Evolutionary conservation across 2,113 vertebrate species (phyloP), one percentile per base, ranked within the genome.

Genomic region (Chloroceryle aenea): DNA sequence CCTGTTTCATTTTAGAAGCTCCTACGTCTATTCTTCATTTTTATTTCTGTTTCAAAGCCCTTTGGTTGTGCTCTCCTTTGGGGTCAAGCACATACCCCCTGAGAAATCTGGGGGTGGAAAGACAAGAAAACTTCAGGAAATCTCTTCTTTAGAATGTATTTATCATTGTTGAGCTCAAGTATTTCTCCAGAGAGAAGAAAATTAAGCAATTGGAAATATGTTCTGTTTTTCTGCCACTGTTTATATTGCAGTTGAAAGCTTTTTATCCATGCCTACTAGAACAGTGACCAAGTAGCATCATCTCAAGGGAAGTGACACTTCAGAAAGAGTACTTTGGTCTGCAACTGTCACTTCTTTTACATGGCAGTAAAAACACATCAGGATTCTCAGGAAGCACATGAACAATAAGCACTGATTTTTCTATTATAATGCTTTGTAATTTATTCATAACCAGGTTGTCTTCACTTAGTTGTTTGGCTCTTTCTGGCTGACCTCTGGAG

Each of bases 81-180:
- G 68, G 95, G 76, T 96, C 90, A 96, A 90, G 73, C 56, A 78
- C 8, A 38, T 68, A 72, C 52, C 85, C 88, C 95, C 85, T 96
- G 96, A 92, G 96, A 96, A 96, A 94, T 94, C 36, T 89, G 93
- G 73, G 95, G 93, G 90, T 93, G 95, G 96, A 94, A 79, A 69
- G 45, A 73, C 64, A 72, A 20, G 61, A 78, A 92, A 87, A 76
- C 55, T 80, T 94, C 87, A 95, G 91, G 76, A 96, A 94, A 92
- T 87, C 83, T 92, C 90, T 90, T 95, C 53, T 64, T 93, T 92
- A 81, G 25, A 77, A 68, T 68, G 55, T 82, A 93, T 96, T 88
- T 92, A 63, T 90, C 61, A 52, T n/a, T 87, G 76, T 20, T 90
- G 83, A 89, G 45, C 36, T 61, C 47, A 75, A 92, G 66, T 42